Conservation (phyloP, 2,888 invertebrate genomes). For the Drosophila sordidula region DNA sequence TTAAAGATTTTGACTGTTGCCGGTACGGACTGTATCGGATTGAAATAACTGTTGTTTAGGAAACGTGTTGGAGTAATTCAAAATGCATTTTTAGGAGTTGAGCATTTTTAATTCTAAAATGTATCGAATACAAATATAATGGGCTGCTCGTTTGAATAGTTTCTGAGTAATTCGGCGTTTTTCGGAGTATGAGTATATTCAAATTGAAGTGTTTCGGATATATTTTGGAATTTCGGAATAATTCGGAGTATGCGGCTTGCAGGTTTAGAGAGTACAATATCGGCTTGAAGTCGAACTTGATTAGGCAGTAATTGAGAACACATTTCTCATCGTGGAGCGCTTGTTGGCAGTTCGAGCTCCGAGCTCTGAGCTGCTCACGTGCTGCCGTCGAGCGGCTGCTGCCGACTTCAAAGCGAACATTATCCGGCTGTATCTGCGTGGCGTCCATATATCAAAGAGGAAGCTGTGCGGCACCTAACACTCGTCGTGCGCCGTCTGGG, state of each 20-base stretch:
- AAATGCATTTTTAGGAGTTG: no score
- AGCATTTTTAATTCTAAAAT: no score
- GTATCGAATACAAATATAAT: no score
- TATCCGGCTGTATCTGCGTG: slow-evolving; percentile 39
- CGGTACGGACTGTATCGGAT: no score
- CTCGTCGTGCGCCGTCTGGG: slow-evolving; percentile 15
- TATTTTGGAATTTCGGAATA: not conserved
- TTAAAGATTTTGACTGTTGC: no score
- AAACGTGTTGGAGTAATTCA: no score
- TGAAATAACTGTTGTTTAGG: no score
- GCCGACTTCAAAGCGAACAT: slow-evolving; percentile 57
- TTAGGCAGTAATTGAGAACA: not conserved
- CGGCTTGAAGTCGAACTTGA: not conserved
- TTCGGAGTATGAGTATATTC: no score
- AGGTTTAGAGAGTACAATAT: no score
- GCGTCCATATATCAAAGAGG: not conserved
- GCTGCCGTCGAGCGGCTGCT: slow-evolving; percentile 22
- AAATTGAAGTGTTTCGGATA: no score
- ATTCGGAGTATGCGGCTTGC: not conserved
- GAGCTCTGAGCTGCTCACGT: slow-evolving; percentile 14
- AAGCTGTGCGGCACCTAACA: slow-evolving; percentile 45
- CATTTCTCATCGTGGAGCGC: not conserved
- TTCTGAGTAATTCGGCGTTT: no score
- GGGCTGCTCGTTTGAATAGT: no score
- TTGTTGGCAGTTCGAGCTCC: not conserved